phyloP scores from a whole-genome alignment of 1,140 invertebrate genomes.

The Drosophila pachea region DNA sequence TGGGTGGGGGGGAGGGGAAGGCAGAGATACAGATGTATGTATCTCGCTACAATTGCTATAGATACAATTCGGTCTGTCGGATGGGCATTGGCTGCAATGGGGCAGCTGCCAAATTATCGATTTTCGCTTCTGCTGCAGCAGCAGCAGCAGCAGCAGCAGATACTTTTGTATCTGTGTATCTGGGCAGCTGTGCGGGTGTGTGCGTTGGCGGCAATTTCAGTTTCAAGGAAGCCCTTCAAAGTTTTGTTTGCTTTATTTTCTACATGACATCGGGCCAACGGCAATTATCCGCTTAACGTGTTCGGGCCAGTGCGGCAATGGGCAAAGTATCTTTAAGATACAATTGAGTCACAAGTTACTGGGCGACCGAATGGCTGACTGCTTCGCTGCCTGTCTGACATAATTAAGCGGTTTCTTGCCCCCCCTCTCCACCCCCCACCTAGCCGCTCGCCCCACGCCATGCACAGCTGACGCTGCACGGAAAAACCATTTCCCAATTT shows the following conservation, averaged over 20 bases:
- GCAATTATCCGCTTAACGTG: conserved; percentile 75
- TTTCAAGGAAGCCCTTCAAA: conserved; percentile 73
- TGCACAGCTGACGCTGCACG: conserved; percentile 4
- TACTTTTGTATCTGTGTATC: conserved; percentile 24
- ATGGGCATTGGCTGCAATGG: neutral
- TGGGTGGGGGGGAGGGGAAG: neutral
- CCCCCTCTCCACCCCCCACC: no score
- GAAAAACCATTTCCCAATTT: conserved; percentile 61
- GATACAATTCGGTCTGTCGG: neutral
- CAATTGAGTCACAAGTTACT: conserved; percentile 49
- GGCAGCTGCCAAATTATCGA: conserved; percentile 61
- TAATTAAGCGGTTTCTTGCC: conserved; percentile 52
- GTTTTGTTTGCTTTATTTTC: conserved; percentile 74
- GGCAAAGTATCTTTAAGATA: conserved; percentile 73
- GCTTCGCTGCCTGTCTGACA: conserved; percentile 15
- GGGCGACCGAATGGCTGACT: conserved; percentile 5
- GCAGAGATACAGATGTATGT: conserved; percentile 12
- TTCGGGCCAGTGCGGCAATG: conserved; percentile 67
- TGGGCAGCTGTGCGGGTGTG: conserved; percentile 13
- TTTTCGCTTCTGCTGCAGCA: conserved; percentile 48
- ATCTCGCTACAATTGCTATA: conserved; percentile 4
- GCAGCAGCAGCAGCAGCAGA: conserved; percentile 28
- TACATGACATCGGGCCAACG: conserved; percentile 35
- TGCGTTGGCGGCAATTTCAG: conserved; percentile 38
- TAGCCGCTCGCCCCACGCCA: no score